Percentiles rank a stretch among this genome's conserved stretches.
Evolutionary conservation across 2,113 vertebrate genomes (phyloP).

Genomic region (Clarias magur): DNA sequence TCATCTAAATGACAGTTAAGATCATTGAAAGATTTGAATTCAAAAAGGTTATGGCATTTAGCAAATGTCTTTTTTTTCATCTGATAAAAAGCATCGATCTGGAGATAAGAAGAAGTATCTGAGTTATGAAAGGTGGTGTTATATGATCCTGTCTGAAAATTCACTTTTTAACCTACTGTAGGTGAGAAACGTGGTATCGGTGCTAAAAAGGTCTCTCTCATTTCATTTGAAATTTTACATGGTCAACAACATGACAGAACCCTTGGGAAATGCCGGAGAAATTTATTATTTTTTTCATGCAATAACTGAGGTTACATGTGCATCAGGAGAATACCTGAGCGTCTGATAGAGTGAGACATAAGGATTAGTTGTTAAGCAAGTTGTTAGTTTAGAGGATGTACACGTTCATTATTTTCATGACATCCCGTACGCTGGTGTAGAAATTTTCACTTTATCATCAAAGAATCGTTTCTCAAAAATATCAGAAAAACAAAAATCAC

Average conservation of each 20-base stretch:
- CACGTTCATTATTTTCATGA: neutral
- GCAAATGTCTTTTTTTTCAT: too few species aligned
- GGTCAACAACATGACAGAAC: neutral
- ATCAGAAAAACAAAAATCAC: neutral
- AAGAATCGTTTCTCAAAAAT: neutral
- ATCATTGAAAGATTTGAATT: too few species aligned
- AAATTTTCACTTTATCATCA: neutral
- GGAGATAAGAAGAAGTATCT: too few species aligned
- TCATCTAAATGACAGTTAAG: too few species aligned
- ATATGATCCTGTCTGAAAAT: too few species aligned
- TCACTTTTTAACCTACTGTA: too few species aligned
- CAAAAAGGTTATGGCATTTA: too few species aligned
- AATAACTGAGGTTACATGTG: neutral
- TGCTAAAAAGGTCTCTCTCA: too few species aligned
- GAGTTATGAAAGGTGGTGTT: too few species aligned
- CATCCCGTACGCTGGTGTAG: neutral
- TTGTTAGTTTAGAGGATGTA: neutral
- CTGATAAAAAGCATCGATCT: too few species aligned
- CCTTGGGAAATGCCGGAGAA: neutral
- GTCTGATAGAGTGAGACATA: neutral
- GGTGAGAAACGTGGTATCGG: too few species aligned
- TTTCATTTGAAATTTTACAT: neutral
- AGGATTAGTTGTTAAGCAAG: neutral
- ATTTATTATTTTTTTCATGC: neutral
- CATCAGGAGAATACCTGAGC: neutral